Conservation (phyloP, 2,888 invertebrate genomes). For the Noctua pronuba region DNA sequence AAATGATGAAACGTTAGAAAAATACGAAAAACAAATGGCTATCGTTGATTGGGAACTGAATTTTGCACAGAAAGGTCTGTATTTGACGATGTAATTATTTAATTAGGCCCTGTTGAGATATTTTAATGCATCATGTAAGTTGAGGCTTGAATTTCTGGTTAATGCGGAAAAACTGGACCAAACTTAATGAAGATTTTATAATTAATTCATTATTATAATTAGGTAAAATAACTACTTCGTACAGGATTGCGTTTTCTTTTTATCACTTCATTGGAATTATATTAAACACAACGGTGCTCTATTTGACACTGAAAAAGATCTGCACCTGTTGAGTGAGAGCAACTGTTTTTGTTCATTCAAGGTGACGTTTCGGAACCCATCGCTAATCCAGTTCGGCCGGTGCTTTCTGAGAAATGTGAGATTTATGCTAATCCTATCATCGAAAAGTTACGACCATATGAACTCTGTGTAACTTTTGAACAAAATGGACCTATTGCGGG, state of each 20-base stretch:
- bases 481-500: slow-evolving; percentile 39
- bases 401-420: slow-evolving; percentile 46
- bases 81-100: not conserved
- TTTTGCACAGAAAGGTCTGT: slow-evolving; percentile 49
- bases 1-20: slow-evolving; percentile 48
- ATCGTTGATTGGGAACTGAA: slow-evolving; percentile 59
- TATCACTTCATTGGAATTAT: not conserved
- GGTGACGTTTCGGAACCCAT: slow-evolving; percentile 50
- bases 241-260: not conserved
- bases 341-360: slow-evolving; percentile 30
- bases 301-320: not conserved
- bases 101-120: not conserved
- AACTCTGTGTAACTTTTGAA: slow-evolving; percentile 71
- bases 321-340: slow-evolving; percentile 16
- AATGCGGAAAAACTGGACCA: not conserved
- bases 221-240: not conserved
- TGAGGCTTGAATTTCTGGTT: not conserved
- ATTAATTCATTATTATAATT: not conserved
- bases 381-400: slow-evolving; percentile 32
- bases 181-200: not conserved
- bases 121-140: not conserved
- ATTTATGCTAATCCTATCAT: slow-evolving; percentile 65
- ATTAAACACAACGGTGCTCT: not conserved
- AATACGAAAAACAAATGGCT: slow-evolving; percentile 46
- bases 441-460: slow-evolving; percentile 71